Percentiles rank a stretch among this genome's conserved stretches.
Conservation (phyloP, 2,113 vertebrate species). For the Cyanoramphus novaezelandiae region DNA sequence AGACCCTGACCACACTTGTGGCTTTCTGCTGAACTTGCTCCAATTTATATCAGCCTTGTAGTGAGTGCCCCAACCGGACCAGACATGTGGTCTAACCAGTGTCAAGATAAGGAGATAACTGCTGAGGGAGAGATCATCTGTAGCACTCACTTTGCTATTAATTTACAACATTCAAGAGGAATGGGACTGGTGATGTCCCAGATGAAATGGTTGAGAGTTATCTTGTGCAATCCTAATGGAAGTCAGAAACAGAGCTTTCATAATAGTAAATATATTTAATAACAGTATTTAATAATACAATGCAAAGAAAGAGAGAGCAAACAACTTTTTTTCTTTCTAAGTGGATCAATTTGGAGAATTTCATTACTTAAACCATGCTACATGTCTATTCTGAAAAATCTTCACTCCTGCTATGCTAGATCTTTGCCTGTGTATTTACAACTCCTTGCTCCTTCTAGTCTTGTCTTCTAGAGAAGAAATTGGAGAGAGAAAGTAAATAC, state of each 20-base stretch:
- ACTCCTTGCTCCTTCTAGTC: background rate
- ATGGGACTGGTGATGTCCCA: background rate
- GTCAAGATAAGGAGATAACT: background rate
- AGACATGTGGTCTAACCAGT: background rate
- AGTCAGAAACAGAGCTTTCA: background rate
- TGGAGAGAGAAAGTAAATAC: background rate
- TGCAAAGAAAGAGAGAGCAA: background rate
- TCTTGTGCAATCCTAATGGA: background rate
- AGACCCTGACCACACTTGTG: background rate
- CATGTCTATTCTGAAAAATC: background rate
- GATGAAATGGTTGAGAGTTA: background rate
- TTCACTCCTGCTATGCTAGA: background rate
- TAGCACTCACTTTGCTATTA: background rate
- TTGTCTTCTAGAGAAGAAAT: background rate
- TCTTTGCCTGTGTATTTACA: background rate
- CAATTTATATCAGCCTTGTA: background rate
- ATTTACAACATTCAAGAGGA: background rate
- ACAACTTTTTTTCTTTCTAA: background rate
- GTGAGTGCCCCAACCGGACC: background rate
- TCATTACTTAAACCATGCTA: background rate
- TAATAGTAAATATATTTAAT: background rate
- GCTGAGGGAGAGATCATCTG: background rate
- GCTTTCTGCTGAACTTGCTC: background rate
- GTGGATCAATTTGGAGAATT: background rate
- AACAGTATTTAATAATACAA: background rate